phyloP scores from a whole-genome alignment of 2,888 invertebrate species.

The Parapristionchus giblindavisi region DNA sequence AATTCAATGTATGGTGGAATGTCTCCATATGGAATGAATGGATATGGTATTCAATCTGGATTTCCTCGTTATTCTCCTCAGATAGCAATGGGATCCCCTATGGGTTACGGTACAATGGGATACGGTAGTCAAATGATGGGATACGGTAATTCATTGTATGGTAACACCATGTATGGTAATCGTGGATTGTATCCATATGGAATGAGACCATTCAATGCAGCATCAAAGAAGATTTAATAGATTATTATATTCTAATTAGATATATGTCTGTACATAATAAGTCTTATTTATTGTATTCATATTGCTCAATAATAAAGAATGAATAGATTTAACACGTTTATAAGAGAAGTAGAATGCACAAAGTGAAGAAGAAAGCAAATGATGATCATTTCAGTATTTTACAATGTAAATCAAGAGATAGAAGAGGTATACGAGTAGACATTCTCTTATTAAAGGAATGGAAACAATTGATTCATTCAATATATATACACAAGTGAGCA shows the following conservation, averaged over 20 bases:
- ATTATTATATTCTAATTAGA: not conserved
- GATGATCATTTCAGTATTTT: not conserved
- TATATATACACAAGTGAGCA: no score
- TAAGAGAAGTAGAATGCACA: conserved; percentile 9
- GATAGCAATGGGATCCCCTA: not conserved
- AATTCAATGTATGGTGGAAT: not conserved
- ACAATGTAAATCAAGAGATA: no score
- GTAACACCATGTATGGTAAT: conserved; percentile 8
- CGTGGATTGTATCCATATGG: conserved; percentile 5
- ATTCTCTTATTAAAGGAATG: no score
- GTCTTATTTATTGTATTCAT: no score
- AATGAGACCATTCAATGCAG: conserved; percentile 6
- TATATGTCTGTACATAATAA: conserved; percentile 25
- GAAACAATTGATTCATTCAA: no score
- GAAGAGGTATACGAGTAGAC: no score
- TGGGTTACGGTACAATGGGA: conserved; percentile 19
- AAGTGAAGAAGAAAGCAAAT: not conserved
- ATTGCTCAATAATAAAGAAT: no score
- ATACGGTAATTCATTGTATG: not conserved
- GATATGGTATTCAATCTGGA: not conserved
- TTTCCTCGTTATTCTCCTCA: conserved; percentile 14
- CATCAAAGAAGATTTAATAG: conserved; percentile 4
- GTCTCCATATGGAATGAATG: not conserved
- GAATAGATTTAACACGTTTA: no score
- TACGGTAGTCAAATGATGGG: conserved; percentile 23